Evolutionary conservation across 2,113 vertebrate genomes (phyloP).

Genomic region (Onychorhynchus coronatus): DNA sequence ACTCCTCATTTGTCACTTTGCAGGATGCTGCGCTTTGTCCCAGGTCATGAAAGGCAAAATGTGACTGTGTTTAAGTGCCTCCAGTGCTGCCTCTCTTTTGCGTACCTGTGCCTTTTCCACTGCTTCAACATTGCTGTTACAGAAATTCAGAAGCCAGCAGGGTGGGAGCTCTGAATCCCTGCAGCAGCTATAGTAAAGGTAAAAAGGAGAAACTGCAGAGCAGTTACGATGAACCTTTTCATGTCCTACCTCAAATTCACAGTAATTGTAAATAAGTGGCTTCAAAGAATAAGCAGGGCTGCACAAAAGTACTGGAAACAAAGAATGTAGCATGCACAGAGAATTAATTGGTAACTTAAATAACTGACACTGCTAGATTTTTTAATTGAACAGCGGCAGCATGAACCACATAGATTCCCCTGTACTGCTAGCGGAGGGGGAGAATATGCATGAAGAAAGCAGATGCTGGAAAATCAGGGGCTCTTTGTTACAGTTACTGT

Average conservation of each 20-base stretch:
- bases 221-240: neutral
- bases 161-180: neutral
- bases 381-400: neutral
- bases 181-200: neutral
- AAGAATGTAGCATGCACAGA: neutral
- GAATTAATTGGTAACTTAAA: neutral
- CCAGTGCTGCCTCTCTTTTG: neutral
- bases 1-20: neutral
- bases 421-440: neutral
- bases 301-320: neutral
- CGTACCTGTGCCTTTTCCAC: neutral
- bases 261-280: neutral
- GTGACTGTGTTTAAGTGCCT: neutral
- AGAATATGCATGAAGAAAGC: neutral
- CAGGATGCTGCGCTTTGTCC: neutral
- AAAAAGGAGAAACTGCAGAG: neutral
- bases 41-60: neutral
- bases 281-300: neutral
- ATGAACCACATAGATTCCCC: neutral
- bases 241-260: neutral
- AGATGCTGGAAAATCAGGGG: neutral
- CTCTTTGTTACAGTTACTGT: accelerated
- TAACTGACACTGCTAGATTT: neutral
- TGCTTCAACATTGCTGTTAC: accelerated
- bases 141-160: neutral